Evolutionary conservation across 1,140 invertebrate genomes (phyloP), one percentile per base, ranked within the genome.

Genomic region (Drosophila serrata): DNA sequence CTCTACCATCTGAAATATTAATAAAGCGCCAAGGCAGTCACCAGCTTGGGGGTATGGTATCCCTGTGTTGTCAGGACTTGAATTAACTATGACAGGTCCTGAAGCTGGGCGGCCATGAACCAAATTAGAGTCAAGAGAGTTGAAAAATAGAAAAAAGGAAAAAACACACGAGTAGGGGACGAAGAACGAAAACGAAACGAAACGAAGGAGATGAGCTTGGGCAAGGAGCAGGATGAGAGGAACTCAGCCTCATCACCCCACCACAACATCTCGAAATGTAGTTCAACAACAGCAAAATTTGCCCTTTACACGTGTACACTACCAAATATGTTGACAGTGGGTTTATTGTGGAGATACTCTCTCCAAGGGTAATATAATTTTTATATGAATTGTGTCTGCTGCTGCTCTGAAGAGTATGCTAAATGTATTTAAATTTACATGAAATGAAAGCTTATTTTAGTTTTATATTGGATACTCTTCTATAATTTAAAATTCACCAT

Each of bases 121-220:
- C 69, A 81, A 90, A 88, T 88, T 85, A 90, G 81, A 90, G 85
- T 75, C 85, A 86, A 86, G 82, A 86, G 82, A 86, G 57, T 78
- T 70, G 67, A 56, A 70, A 60, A 67, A 45, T 48, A 61, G 60
- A 33, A 40, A 73, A n/a, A 56, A 70, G n/a, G 33, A 40, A 39
- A 42, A 39, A 53, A 62, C 62, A 65, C 24, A 59, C 53, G 45
- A 19, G 51, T 55, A 33, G 51, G 19, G 33, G 33, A 37, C 31
- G 55, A n/a, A 29, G 67, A 64, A 53, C 61, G 51, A 51, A 69
- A 56, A 56, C 64, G 51, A 72, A 72, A 70, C 51, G 68, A n/a
- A n/a, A n/a, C n/a, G n/a, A n/a, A n/a, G n/a, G 51, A 72, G 51
- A 70, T 49, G 68, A 48, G 35, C n/a, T 46, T 29, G 33, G 62